Evolutionary conservation across 2,113 vertebrate genomes (phyloP).

Genomic region (Mixornis gularis): DNA sequence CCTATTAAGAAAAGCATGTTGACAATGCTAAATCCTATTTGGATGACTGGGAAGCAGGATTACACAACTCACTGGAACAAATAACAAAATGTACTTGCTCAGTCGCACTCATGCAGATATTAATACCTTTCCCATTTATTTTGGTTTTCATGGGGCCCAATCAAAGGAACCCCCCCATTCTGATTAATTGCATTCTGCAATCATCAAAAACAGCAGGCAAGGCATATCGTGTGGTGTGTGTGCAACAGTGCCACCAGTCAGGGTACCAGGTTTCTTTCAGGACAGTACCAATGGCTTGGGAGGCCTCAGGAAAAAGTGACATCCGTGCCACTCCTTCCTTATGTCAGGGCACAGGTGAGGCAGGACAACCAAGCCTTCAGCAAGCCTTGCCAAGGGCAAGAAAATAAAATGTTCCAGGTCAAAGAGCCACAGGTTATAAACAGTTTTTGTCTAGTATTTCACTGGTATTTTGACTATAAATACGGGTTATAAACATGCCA

Average conservation of each 20-base stretch:
- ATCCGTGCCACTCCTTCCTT: rapidly evolving
- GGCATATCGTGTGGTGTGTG: background rate
- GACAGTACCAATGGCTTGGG: background rate
- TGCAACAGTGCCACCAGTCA: background rate
- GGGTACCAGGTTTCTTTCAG: background rate
- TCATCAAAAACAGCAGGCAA: background rate
- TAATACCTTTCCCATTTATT: background rate
- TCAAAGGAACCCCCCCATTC: background rate
- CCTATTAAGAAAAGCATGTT: slow-evolving; percentile 56
- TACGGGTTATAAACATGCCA: background rate
- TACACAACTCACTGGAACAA: slow-evolving; percentile 57
- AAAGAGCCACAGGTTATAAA: background rate
- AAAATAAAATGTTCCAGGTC: slow-evolving; percentile 20
- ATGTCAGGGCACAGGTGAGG: background rate
- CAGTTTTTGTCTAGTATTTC: background rate
- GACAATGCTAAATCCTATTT: slow-evolving; percentile 58
- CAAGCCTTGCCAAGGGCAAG: slow-evolving; percentile 2
- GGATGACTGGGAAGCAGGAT: slow-evolving; percentile 50
- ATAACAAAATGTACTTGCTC: slow-evolving; percentile 51
- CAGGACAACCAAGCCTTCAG: background rate
- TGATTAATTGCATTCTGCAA: background rate
- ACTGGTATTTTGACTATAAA: slow-evolving; percentile 22
- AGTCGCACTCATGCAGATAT: background rate
- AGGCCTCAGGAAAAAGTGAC: background rate
- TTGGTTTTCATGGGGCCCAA: background rate